Evolutionary conservation across 2,113 vertebrate genomes (phyloP), one percentile per base, ranked within the genome.

Genomic region (Colaptes auratus): DNA sequence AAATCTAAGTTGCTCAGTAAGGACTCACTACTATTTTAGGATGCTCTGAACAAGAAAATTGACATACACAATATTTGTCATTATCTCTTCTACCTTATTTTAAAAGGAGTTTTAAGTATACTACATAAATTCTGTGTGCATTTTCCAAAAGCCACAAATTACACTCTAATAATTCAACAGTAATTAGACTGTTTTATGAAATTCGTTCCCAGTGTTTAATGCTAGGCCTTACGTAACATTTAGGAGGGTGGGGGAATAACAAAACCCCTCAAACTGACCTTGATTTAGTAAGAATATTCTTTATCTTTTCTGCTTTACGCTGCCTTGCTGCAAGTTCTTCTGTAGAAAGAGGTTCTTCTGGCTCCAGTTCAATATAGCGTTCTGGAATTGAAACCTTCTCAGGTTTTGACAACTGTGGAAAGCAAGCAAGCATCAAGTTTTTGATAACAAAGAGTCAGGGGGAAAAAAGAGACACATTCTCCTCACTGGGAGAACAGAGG

Each of bases 381-480:
- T 99, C 99, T 2, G 99, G 99, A 95, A 99, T 99, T 63, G 98
- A 92, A 87, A 99, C 99, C 91, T 99, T 99, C 95, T 99, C 98
- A 31, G 99, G 99, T 91, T 98, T 99, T 86, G 99, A 98, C 28
- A 99, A 96, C 99, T 99, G 82, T 10, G 80, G 67, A 92, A 87
- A 86, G 42, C 77, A 65, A 59, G 39, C 9, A 80, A 44, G 42
- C 15, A 31, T 30, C 8, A 14, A 50, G 39, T 55, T 84, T 71
- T 88, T 69, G 80, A 19, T 10, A 69, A 55, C 28, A 78, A 74
- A 76, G 58, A 64, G 61, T 44, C 15, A 15, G 39, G 39, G 36
- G 10, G 15, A 44, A 44, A 44, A 42, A 44, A 7, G 50, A 82
- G 56, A 65, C 23, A 59, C 84, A 71, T 64, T 86, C 78, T 80